Evolutionary conservation across 1,140 invertebrate species (phyloP).

Genomic region (Trichonephila clavata): DNA sequence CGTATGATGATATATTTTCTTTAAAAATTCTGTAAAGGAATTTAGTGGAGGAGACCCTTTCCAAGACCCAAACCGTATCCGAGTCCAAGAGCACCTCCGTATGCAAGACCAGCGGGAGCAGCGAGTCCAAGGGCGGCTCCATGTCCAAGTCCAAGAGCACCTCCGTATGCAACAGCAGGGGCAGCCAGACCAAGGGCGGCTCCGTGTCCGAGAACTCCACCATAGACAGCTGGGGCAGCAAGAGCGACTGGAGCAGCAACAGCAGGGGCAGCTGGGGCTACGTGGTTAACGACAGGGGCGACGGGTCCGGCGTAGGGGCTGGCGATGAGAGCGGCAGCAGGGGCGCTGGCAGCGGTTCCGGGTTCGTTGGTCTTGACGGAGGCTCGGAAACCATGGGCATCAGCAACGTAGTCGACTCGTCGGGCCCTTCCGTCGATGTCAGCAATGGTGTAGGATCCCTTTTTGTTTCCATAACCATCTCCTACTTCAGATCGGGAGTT

Average conservation of each 20-base stretch:
- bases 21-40: too few relatives aligned
- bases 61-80: not conserved
- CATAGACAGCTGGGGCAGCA: not conserved
- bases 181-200: not conserved
- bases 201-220: constrained; percentile 7
- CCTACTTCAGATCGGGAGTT: constrained; percentile 78
- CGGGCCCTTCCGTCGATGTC: constrained; percentile 76
- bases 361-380: constrained; percentile 78
- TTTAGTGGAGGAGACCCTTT: constrained; percentile 18
- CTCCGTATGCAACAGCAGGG: not conserved
- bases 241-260: not conserved
- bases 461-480: constrained; percentile 77
- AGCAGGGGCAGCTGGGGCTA: not conserved
- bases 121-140: too few relatives aligned
- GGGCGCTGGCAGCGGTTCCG: constrained; percentile 64
- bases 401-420: constrained; percentile 77
- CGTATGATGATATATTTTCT: too few relatives aligned
- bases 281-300: constrained; percentile 19
- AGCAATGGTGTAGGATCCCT: constrained; percentile 60
- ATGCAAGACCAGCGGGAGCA: too few relatives aligned
- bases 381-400: constrained; percentile 77
- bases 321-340: constrained; percentile 22
- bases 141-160: not conserved
- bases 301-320: constrained; percentile 38
- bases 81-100: too few relatives aligned